Base-by-base conservation (phyloP, 35 echinoderm and acorn worm genomes). In the Ptychodera flava region DNA sequence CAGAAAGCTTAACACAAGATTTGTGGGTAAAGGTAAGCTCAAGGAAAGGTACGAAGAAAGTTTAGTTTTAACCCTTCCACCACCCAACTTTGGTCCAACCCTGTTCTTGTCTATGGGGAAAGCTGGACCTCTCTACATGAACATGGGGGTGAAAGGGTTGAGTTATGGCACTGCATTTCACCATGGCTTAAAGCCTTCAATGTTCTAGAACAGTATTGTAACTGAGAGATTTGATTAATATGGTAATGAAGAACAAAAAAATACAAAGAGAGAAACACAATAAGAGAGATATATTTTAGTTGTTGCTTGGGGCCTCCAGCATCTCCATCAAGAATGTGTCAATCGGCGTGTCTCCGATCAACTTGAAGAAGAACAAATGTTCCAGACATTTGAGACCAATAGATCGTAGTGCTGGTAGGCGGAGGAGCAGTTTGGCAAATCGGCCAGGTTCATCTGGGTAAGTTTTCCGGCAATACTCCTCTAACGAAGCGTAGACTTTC, bases 291-390 rank as follows among this genome's bases (percentile, higher is more conserved):
- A n/a, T n/a, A 12, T 76, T 77, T 99, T 91, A 99, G 86, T 90
- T 99, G 91, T 99, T 99, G 86, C 91, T 99, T 0, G 96, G 96
- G 0, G 96, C 96, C 38, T 99, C 96, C 79, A 99, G 78, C 96
- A 99, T 99, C 86, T 99, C 96, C 96, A 99, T 99, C 75, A 99
- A 88, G 80, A 99, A 99, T 27, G 96, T 99, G 81, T 99, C 96
- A 81, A 99, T 99, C 82, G 96, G 96, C 33, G 96, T 99, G 86
- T 99, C 96, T 15, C 96, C 96, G 36, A 99, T 94, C 32, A 94
- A 88, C 83, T 94, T 94, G 83, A 99, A 99, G 86, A 94, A 99
- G 90, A 94, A 99, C 22, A 94, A 88, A 38, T 94, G 92, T 82
- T 99, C 96, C 90, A 99, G 84, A 75, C 96, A 99, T 86, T 99